Evolutionary conservation across 2,113 vertebrate species (phyloP), one percentile per base, ranked within the genome.

Genomic region (Natator depressus): DNA sequence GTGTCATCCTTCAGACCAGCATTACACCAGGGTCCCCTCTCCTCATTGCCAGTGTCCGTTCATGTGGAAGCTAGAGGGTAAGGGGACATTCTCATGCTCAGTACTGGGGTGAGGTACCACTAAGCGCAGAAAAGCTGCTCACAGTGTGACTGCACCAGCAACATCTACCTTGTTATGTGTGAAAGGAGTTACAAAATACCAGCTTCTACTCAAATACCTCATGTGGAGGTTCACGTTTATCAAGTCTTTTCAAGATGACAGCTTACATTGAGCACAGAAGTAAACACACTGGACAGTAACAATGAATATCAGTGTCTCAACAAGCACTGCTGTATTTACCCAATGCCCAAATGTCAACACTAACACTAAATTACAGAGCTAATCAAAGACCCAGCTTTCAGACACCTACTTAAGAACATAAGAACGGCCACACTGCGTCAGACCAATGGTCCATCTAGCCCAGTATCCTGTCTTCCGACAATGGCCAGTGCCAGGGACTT

Each of bases 221-320:
- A 72, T 5, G 5, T 1, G 0, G 8, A 78, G 75, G 57, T 46
- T 42, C 0, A 10, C 0, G 25, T 13, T 51, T 78, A 35, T 81
- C 24, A 0, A 4, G 0, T 3, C 9, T 35, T 4, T 46, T 38
- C 42, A 12, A 12, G 31, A 57, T 17, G 38, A 72, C 2, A 0
- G 2, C n/a, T 14, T 35, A 35, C 62, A 27, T 51, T 20, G 4
- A 20, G 50, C 0, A 2, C 51, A 31, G n/a, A 27, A 57, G 65
- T 12, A 1, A 83, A 8, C 0, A 19, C 9, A 0, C 2, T 3
- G 19, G 7, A 7, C 19, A 5, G 51, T 31, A 31, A 19, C 16
- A 35, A 4, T 1, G 35, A 38, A 42, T 42, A 42, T 5, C 42
- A 42, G 42, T 24, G 69, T 24, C 31, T 65, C 14, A 65, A 65